Evolutionary conservation across 2,113 vertebrate species (phyloP), one percentile per base, ranked within the genome.

Genomic region (Dicaeum eximium): DNA sequence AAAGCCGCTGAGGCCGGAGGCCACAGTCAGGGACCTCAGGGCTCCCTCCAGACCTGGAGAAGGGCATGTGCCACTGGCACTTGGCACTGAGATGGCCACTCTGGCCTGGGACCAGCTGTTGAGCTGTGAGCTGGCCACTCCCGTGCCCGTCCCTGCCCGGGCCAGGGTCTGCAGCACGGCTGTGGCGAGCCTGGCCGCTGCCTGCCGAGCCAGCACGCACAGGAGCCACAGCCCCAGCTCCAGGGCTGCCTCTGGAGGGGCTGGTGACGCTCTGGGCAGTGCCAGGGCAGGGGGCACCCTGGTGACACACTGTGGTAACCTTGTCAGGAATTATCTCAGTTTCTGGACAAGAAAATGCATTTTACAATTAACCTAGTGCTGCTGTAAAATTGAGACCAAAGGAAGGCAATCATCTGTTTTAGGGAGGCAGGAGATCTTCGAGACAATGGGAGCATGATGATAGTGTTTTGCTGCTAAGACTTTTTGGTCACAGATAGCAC

Each of bases 221-320:
- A 11, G n/a, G 37, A 21, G 0, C 14, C 6, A 1, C 48, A 4
- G 40, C 13, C 33, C 0, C 10, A 8, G 1, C 44, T 80, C 40
- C 24, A 3, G 15, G 56, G 80, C 1, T 8, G 31, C 0, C 28
- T 31, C 21, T 18, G 13, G 6, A 1, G 17, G 90, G 23, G 18
- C 47, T 5, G 35, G 19, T 15, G 51, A 2, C 50, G 75, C 12
- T 53, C 9, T 27, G 57, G 40, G 57, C 62, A 30, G 0, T 42
- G 17, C 13, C 6, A 38, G 50, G 10, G 47, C 53, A 12, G 64
- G 27, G 10, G n/a, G n/a, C n/a, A n/a, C n/a, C 64, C 24, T n/a
- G 7, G 18, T 16, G 54, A 16, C 50, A 19, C 11, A 2, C 28
- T 40, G 40, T 5, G 66, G 4, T 56, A 45, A 21, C 8, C 2